phyloP scores from a whole-genome alignment of 2,888 invertebrate genomes.

The Brachyopa scutellaris region DNA sequence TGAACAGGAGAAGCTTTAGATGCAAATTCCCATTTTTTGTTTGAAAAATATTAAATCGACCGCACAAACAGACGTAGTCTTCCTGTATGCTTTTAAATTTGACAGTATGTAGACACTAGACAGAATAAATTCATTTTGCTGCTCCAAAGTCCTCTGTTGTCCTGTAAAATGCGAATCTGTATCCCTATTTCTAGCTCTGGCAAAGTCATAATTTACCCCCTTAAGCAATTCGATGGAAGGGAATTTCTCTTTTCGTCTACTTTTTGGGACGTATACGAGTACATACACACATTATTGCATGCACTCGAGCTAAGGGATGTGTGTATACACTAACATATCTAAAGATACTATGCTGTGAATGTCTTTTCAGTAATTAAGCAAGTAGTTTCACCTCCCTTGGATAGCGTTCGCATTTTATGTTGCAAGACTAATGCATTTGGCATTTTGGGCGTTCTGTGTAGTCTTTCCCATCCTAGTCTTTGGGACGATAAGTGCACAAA shows the following conservation, averaged over 20 bases:
- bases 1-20: too few species aligned
- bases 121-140: constrained; percentile 34
- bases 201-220: constrained; percentile 54
- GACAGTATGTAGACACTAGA: constrained; percentile 19
- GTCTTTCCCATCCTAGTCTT: background rate
- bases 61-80: background rate
- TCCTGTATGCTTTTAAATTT: constrained; percentile 3
- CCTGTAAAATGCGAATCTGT: constrained; percentile 45
- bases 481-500: constrained; percentile 28
- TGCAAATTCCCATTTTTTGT: too few species aligned
- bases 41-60: too few species aligned
- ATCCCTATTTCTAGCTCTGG: constrained; percentile 41
- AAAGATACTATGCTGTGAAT: constrained; percentile 35
- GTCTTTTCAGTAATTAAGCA: constrained; percentile 67
- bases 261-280: background rate
- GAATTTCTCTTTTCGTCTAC: constrained; percentile 36
- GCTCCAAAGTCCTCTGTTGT: background rate
- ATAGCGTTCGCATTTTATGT: constrained; percentile 43
- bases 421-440: constrained; percentile 56
- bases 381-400: constrained; percentile 49
- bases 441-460: background rate
- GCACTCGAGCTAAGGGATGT: constrained; percentile 1
- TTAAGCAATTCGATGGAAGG: constrained; percentile 45
- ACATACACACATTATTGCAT: constrained; percentile 1
- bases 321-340: background rate